phyloP scores from a whole-genome alignment of 92 coral and sea anemone species.

The Bergia sp. region DNA sequence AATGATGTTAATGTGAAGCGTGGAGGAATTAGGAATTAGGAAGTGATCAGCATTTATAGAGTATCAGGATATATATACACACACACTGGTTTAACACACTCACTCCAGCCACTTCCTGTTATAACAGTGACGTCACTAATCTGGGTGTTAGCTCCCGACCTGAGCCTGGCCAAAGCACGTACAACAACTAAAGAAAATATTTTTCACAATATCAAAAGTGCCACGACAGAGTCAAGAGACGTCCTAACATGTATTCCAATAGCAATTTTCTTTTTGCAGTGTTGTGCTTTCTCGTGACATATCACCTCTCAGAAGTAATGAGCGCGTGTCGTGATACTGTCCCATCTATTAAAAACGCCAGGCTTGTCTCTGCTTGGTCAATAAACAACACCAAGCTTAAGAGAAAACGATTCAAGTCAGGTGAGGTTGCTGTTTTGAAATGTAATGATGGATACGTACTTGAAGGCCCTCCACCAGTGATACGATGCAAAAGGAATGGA shows the following conservation, averaged over 20 bases:
- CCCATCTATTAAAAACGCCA: slow-evolving; percentile 16
- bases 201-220: background rate
- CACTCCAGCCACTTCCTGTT: slow-evolving; percentile 10
- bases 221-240: background rate
- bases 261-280: background rate
- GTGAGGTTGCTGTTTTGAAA: slow-evolving; percentile 8
- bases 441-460: slow-evolving; percentile 23
- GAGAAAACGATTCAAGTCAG: background rate
- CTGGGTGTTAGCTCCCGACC: background rate
- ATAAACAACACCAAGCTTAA: background rate
- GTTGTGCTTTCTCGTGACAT: background rate
- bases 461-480: background rate
- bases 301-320: background rate
- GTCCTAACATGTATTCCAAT: background rate
- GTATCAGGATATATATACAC: too few relatives aligned
- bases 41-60: background rate
- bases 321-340: background rate
- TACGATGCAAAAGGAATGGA: slow-evolving; percentile 22
- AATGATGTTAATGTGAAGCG: background rate
- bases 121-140: slow-evolving; percentile 7
- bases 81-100: background rate
- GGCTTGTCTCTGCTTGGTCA: background rate
- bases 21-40: slow-evolving; percentile 1
- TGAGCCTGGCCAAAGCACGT: slow-evolving; percentile 2
- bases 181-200: background rate